phyloP scores from a whole-genome alignment of 2,113 vertebrate species.

The Vidua chalybeata region DNA sequence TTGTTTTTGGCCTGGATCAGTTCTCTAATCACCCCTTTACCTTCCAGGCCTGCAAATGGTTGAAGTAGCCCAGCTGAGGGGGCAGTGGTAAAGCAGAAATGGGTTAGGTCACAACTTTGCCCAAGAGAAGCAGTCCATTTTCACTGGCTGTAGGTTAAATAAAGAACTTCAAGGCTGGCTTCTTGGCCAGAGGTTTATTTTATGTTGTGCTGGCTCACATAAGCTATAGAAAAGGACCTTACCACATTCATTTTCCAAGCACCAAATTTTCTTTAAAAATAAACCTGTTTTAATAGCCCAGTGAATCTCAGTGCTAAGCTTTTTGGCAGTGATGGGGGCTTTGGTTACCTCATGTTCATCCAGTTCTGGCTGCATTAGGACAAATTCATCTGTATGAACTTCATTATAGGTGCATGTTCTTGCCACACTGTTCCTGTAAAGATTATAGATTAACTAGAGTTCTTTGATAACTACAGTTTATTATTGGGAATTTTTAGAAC shows the following conservation, averaged over 20 bases:
- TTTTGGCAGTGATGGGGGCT: neutral
- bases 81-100: neutral
- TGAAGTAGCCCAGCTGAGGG: neutral
- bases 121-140: neutral
- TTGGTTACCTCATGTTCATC: neutral
- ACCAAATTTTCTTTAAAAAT: neutral
- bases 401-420: neutral
- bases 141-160: neutral
- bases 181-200: neutral
- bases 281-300: neutral
- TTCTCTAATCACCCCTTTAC: neutral
- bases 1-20: neutral
- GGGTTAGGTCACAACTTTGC: neutral
- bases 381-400: neutral
- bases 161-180: neutral
- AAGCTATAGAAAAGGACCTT: neutral
- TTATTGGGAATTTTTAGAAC: neutral
- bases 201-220: neutral
- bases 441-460: conserved; percentile 39
- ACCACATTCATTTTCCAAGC: neutral
- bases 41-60: neutral
- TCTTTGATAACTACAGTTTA: neutral
- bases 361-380: neutral
- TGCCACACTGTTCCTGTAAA: neutral
- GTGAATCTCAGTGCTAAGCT: neutral